These are phyloP conservation scores for Rhaphigaster nebulosa DNA, from an alignment of 2,888 invertebrate genomes.

Conservation along the genomic window DNA sequence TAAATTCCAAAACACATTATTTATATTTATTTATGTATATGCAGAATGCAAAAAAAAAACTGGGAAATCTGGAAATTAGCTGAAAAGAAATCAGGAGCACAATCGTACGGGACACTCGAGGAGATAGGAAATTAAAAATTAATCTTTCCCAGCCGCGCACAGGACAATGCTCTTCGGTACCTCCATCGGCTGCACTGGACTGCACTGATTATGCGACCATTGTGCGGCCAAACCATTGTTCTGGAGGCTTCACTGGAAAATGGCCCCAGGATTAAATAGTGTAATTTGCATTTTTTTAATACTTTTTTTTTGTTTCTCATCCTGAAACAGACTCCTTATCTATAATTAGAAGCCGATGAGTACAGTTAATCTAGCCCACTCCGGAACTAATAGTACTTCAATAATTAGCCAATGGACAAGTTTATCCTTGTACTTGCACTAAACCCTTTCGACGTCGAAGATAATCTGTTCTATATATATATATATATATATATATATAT, in stretches of 20 bases:
- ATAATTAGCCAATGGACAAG: too few relatives aligned
- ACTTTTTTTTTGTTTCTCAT: not conserved
- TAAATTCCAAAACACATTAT: too few relatives aligned
- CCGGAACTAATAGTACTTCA: not conserved
- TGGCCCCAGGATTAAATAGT: not conserved
- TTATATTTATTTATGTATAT: too few relatives aligned
- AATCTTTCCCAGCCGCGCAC: not conserved
- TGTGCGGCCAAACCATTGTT: constrained; percentile 1
- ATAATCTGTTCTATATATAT: too few relatives aligned
- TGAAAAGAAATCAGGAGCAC: too few relatives aligned
- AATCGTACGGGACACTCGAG: not conserved
- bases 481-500: too few relatives aligned
- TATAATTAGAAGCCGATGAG: not conserved
- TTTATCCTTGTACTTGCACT: too few relatives aligned
- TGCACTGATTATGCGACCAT: constrained; percentile 2
- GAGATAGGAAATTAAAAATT: not conserved
- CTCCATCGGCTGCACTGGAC: not conserved
- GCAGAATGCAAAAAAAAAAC: too few relatives aligned
- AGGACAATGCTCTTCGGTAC: not conserved
- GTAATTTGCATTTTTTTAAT: not conserved
- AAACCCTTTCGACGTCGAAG: too few relatives aligned
- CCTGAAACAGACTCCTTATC: not conserved
- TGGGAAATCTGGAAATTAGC: too few relatives aligned
- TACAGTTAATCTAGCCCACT: not conserved
- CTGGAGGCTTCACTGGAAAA: not conserved